phyloP scores from a whole-genome alignment of 2,113 vertebrate genomes.

The Paratilapia polleni region DNA sequence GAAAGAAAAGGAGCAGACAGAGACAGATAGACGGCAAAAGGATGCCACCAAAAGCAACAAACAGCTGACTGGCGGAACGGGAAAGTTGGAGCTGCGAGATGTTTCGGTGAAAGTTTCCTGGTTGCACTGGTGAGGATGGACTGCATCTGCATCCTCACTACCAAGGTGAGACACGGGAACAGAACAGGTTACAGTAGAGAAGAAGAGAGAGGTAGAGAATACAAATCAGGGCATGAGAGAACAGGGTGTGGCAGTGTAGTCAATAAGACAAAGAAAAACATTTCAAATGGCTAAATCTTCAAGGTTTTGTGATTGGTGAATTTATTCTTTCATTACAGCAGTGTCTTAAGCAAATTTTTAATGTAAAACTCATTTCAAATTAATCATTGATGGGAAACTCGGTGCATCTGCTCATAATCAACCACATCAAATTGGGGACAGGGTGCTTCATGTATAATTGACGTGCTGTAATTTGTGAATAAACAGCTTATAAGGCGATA shows the following conservation, averaged over 20 bases:
- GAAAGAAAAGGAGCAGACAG: constrained; percentile 37
- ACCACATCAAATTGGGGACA: neutral
- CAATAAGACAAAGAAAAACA: neutral
- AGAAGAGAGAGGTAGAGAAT: neutral
- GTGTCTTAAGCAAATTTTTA: neutral
- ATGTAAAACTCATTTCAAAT: neutral
- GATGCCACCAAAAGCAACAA: constrained; percentile 48
- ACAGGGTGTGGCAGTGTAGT: neutral
- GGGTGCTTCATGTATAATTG: neutral
- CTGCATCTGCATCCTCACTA: constrained; percentile 78
- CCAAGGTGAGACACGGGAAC: constrained; percentile 66
- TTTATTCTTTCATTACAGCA: neutral
- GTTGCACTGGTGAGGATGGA: constrained; percentile 65
- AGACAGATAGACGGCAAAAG: constrained; percentile 7
- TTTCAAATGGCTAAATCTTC: fast-evolving
- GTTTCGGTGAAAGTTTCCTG: constrained; percentile 54
- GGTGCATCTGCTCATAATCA: neutral
- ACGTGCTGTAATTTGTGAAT: constrained; percentile 6
- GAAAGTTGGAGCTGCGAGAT: constrained; percentile 39
- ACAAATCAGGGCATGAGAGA: neutral
- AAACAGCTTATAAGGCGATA: constrained; percentile 2
- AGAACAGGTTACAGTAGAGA: neutral
- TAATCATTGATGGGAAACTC: neutral
- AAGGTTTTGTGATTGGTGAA: neutral
- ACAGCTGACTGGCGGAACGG: constrained; percentile 23